A percentile compares a stretch with the other conserved stretches of the same genome.
phyloP scores from a whole-genome alignment of 2,113 vertebrate species.

The Fregata magnificens region DNA sequence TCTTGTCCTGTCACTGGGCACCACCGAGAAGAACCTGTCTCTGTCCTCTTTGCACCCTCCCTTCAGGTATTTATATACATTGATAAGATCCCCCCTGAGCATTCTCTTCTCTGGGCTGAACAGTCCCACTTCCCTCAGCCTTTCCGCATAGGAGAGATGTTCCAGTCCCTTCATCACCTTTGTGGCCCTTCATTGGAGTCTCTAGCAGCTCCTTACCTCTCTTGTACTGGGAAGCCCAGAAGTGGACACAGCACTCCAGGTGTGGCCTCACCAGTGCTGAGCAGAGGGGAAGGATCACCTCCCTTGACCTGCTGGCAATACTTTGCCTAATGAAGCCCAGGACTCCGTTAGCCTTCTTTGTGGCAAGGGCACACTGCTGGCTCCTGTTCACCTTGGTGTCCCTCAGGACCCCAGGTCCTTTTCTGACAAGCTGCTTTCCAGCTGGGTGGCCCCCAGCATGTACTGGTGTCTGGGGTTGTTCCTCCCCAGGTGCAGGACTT shows the following conservation, averaged over 20 bases:
- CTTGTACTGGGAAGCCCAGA: neutral
- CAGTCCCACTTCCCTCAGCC: neutral
- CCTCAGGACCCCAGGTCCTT: neutral
- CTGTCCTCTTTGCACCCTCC: neutral
- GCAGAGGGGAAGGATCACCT: neutral
- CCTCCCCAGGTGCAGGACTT: neutral
- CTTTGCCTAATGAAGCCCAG: neutral
- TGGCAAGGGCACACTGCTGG: neutral
- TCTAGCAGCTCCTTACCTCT: neutral
- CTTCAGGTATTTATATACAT: neutral
- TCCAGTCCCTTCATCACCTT: neutral
- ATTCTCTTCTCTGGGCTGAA: neutral
- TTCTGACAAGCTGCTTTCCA: neutral
- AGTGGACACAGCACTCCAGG: neutral
- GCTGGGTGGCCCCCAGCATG: neutral
- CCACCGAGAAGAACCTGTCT: neutral
- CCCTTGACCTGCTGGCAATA: neutral
- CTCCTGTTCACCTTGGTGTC: neutral
- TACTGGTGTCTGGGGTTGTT: neutral
- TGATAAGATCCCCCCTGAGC: neutral
- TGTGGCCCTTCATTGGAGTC: neutral
- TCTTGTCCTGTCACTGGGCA: neutral
- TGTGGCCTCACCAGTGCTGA: neutral
- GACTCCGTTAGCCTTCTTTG: no score
- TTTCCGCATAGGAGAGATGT: neutral